A percentile compares a stretch with the other conserved stretches of the same genome.
Conservation (phyloP, 2,797 vertebrate species). For the Myotis pilosus region DNA sequence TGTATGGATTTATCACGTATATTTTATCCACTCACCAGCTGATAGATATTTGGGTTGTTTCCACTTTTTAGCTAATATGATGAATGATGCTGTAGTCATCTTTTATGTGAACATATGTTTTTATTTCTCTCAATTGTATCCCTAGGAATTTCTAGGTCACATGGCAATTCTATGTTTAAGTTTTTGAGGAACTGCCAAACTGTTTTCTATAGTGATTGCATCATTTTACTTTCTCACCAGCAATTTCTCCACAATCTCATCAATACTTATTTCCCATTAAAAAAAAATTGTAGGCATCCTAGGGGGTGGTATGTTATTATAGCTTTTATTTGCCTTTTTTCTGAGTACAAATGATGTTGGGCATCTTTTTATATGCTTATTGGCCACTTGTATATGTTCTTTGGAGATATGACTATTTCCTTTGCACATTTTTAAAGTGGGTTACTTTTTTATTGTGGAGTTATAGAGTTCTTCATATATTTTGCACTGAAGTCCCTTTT, state of each 20-base stretch:
- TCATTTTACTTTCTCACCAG: neutral
- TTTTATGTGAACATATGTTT: neutral
- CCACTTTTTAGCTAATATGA: neutral
- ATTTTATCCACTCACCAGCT: neutral
- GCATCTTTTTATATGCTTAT: neutral
- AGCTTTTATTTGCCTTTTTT: slow-evolving; percentile 36
- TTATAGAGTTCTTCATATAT: neutral
- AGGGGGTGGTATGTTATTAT: neutral
- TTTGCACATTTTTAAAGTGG: neutral
- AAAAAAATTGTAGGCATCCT: neutral
- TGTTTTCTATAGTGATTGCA: neutral
- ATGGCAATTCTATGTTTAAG: neutral
- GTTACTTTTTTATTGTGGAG: neutral
- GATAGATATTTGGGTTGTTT: neutral
- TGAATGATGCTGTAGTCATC: neutral
- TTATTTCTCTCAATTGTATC: neutral
- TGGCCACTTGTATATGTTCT: neutral
- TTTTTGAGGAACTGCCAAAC: neutral
- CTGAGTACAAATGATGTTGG: neutral
- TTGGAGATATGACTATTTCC: neutral
- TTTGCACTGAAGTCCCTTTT: neutral
- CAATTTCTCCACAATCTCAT: neutral
- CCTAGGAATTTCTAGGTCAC: neutral
- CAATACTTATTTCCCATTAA: neutral
- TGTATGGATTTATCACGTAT: neutral